phyloP scores from a whole-genome alignment of 2,113 vertebrate species.

The Gobius niger region DNA sequence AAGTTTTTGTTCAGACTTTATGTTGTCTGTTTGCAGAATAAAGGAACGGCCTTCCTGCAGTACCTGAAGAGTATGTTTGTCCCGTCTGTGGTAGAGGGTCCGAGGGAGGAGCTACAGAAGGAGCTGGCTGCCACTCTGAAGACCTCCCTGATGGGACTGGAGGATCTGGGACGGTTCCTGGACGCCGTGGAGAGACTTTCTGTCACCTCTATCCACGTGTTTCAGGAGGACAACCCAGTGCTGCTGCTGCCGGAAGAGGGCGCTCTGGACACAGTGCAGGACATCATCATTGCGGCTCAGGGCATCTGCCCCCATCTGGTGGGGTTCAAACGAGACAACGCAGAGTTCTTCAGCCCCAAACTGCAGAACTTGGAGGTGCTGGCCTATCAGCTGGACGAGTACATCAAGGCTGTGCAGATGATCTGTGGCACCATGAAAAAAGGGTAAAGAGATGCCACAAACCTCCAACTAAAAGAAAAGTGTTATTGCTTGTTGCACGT shows the following conservation, averaged over 20 bases:
- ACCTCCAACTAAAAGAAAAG: too few species aligned
- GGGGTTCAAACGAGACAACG: constrained; percentile 62
- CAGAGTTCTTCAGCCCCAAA: constrained; percentile 59
- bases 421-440: constrained; percentile 46
- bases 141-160: constrained; percentile 56
- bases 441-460: neutral
- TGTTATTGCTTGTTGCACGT: too few species aligned
- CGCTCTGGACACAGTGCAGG: constrained; percentile 30
- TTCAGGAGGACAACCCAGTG: constrained; percentile 36
- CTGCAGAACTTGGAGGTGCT: constrained; percentile 63
- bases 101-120: too few species aligned
- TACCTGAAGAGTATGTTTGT: too few species aligned
- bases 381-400: constrained; percentile 63
- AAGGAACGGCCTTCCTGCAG: too few species aligned
- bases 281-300: constrained; percentile 43
- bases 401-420: constrained; percentile 49
- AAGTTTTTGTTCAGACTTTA: too few species aligned
- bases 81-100: too few species aligned
- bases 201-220: constrained; percentile 69
- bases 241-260: constrained; percentile 36
- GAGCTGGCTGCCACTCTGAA: constrained; percentile 56
- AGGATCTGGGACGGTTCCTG: constrained; percentile 63
- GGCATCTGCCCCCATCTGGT: constrained; percentile 58
- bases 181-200: constrained; percentile 74
- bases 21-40: too few species aligned